Evolutionary conservation across 2,113 vertebrate genomes (phyloP), one percentile per base, ranked within the genome.

Genomic region (Clarias gariepinus): DNA sequence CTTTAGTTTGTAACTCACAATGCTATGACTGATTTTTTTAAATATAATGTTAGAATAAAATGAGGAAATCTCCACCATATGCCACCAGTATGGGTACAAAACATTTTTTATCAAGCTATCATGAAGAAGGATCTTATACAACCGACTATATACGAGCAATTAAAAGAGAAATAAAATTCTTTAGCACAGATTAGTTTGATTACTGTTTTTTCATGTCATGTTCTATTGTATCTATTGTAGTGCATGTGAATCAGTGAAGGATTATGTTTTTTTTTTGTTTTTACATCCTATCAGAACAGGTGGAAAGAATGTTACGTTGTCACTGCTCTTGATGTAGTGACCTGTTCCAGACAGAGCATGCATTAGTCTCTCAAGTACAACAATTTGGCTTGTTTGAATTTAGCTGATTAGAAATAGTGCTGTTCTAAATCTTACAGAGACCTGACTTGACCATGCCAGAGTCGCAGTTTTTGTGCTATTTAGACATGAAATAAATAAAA

Each of bases 291-390:
- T 9, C 47, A 47, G 64, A 84, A 71, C 53, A 84, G 36, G 19
- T 83, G 86, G 90, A 91, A 90, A 85, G 80, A 69, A 61, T 23
- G 86, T 93, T 92, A 88, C 73, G 82, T 82, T 89, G 87, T 89
- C 80, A 90, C 55, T 81, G 47, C 68, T n/a, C 18, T 7, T 73
- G 41, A 76, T 87, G 76, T 71, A 80, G 84, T 91, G 88, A 79
- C 87, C 88, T 81, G 25, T 87, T 85, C 25, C 47, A 88, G 73
- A 91, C 87, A 90, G 33, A 85, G 64, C 90, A 87, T 92, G 28
- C 15, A 60, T 78, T 88, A 15, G 58, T 71, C 25, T 83, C 23
- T 77, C 47, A 16, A 33, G 55, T 58, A 61, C 55, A 82, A n/a
- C 47, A 30, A 80, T 81, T 86, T 84, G 25, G 55, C 52, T 47